Evolutionary conservation across 2,113 vertebrate genomes (phyloP), one percentile per base, ranked within the genome.

Genomic region (Ammospiza nelsoni): DNA sequence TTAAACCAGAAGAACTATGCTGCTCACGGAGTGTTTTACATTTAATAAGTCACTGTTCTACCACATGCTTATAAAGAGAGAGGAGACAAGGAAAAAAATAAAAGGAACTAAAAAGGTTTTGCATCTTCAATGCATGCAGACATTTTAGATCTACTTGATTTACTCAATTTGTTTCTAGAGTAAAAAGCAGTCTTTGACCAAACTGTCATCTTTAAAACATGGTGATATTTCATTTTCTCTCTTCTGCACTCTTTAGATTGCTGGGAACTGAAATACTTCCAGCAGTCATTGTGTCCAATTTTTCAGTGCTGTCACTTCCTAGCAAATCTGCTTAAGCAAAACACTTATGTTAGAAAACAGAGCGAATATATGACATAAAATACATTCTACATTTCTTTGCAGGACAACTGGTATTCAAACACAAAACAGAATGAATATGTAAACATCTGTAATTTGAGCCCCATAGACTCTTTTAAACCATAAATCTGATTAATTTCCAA

Each of bases 281-380:
- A 98, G 92, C 59, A 90, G 85, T 61, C 95, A 94, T 51, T 75
- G 57, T 91, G 91, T 90, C 94, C 94, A 98, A 96, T 98, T 98
- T 98, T 98, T 98, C 97, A 98, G 97, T 98, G 87, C 97, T 98
- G 98, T 97, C 98, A 98, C 82, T 97, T 96, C 79, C 90, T 95
- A 97, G 90, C 46, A 97, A 98, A 98, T 98, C 97, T 98, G 94
- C 96, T 97, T 97, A 97, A 97, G 89, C 93, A 98, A 98, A 98
- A 97, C 96, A 96, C 91, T 96, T 95, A 91, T 12, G 92, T 96
- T 96, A 94, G 87, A 96, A 98, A 98, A 97, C 83, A 96, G 84
- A 97, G 92, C 63, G 97, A 98, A 96, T 89, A 90, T 92, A 86
- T 72, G 95, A 96, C 91, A 95, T 46, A 95, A 96, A 97, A 97